Evolutionary conservation across 2,888 invertebrate genomes (phyloP).

Genomic region (Argynnis bischoffii): DNA sequence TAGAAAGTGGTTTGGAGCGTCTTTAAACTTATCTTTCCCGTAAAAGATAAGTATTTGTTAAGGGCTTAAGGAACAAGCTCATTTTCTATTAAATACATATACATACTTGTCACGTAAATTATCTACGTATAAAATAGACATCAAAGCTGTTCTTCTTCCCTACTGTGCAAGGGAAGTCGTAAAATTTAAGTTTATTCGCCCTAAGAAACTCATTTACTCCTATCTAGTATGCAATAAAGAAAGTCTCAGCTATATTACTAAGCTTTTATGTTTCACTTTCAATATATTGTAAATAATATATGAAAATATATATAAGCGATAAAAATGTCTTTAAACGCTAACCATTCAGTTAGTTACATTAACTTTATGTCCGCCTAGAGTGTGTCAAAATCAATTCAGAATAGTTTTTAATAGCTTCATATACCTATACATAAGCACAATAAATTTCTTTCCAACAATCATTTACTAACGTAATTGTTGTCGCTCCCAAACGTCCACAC

Average conservation of each 20-base stretch:
- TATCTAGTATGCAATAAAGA: conserved; percentile 14
- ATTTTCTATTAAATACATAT: background rate
- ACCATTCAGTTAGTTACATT: background rate
- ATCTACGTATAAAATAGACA: conserved; percentile 8
- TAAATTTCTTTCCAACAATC: no score
- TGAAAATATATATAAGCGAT: background rate
- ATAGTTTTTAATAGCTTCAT: no score
- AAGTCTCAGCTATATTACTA: background rate
- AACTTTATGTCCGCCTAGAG: no score
- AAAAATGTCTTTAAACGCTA: background rate
- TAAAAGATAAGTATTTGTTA: background rate
- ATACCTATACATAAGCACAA: no score
- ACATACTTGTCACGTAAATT: no score
- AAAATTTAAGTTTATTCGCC: conserved; percentile 29
- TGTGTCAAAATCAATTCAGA: no score
- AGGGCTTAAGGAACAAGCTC: background rate
- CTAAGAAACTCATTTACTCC: conserved; percentile 24
- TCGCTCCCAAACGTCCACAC: no score
- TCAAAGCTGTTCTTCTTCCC: background rate
- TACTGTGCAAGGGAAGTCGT: conserved; percentile 28
- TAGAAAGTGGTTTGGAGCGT: background rate
- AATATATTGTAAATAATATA: background rate
- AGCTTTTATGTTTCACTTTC: conserved; percentile 1
- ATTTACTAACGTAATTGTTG: no score
- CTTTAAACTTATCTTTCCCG: background rate